Evolutionary conservation across 2,888 invertebrate genomes (phyloP), one percentile per base, ranked within the genome.

Genomic region (Drosophila peninsularis): DNA sequence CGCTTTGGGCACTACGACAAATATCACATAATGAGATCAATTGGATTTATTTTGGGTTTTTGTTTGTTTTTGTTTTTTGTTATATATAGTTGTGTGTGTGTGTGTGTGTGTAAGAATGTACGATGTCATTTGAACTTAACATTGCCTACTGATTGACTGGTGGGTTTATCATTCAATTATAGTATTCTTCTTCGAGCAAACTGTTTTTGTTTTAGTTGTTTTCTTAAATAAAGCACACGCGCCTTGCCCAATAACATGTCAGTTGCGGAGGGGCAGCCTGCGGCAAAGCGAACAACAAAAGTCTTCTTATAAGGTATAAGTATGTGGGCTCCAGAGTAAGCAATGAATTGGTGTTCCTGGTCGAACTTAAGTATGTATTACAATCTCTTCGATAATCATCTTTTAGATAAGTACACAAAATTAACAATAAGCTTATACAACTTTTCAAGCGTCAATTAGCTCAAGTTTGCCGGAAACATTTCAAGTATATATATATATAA

Each of bases 1-100:
- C 85, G 83, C 75, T 83, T 75, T 86, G 86, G 86, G 85, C 83
- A 80, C 84, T 85, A 85, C 83, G 83, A 86, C 88, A 86, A 88
- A 89, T 89, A 89, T 89, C 89, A 89, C 89, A 89, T 87, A 81
- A 90, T 89, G 89, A 89, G 89, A 89, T 89, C 89, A 89, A 85
- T 89, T 88, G 87, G 88, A 89, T 83, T 75, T 84, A 78, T 82
- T 70, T 88, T 75, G 80, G 82, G 80, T 64, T 77, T 68, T 72
- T 55, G 9, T 56, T 58, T 39, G 14, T 39, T 55, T 71, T 67
- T 62, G 62, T 47, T 60, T 57, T 72, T 66, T 52, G 42, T 62
- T 56, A 30, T 41, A 41, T 60, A 30, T 49, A 61, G 27, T 50
- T 50, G 14, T 66, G 44, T 70, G 57, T 24, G 17, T 63, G 21